Evolutionary conservation across 2,113 vertebrate species (phyloP), one percentile per base, ranked within the genome.

Genomic region (Alethe diademata): DNA sequence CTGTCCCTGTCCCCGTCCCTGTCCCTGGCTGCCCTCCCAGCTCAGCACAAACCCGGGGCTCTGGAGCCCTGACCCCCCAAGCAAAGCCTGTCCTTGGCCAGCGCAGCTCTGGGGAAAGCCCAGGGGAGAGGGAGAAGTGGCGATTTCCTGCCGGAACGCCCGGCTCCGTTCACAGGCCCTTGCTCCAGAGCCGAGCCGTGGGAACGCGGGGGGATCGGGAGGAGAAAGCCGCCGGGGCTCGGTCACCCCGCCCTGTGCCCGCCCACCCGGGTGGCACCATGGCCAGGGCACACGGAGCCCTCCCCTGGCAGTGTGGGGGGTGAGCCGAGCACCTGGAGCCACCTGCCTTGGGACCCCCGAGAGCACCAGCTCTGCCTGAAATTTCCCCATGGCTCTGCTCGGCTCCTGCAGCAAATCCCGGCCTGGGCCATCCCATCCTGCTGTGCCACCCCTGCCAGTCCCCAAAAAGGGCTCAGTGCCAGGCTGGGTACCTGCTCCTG

Each of bases 261-360:
- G 66, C 69, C 69, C 69, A 4, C 5, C 35, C 60, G 0, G 42
- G 42, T 57, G 70, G 9, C 70, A 47, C 54, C 23, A 2, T 3
- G 42, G 2, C 16, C 48, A 2, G 38, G 57, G 11, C 26, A 2
- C 4, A 1, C 13, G 0, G 67, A 95, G 64, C 50, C 35, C 4
- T 25, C 51, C 0, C 29, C 85, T 8, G 6, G 12, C 1, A 1
- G 25, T 0, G 61, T 0, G 18, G 43, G 51, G 38, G 31, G 31
- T 0, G 43, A 35, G 74, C 14, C 3, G 43, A 67, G 91, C 47
- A 0, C 19, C 7, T 3, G 57, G 57, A 20, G 28, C 28, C 57
- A 7, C 35, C 57, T 14, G 28, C 50, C 12, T 5, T 10, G 15
- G 35, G 25, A 51, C 73, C 14, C 61, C 20, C 25, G 1, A 15